Evolutionary conservation across 2,113 vertebrate genomes (phyloP).

Genomic region (Synchiropus splendidus): DNA sequence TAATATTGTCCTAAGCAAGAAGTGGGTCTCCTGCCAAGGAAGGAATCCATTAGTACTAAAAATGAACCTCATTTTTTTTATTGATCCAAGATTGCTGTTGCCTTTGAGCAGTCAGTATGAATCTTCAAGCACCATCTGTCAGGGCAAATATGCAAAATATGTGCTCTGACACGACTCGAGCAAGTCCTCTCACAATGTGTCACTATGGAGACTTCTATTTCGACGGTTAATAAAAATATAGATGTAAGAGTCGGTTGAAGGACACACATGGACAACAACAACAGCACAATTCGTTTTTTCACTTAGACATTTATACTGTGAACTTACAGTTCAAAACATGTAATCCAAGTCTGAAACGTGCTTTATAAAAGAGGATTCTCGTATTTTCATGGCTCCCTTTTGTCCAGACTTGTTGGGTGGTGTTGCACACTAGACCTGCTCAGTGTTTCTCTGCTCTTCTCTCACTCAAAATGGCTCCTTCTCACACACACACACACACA

Average conservation of each 20-base stretch:
- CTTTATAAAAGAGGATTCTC: slow-evolving; percentile 39
- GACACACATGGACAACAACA: slow-evolving; percentile 13
- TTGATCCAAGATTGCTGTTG: slow-evolving; percentile 29
- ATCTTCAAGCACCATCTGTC: slow-evolving; percentile 63
- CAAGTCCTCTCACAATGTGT: slow-evolving; percentile 38
- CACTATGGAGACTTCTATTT: slow-evolving; percentile 62
- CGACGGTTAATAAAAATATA: no score
- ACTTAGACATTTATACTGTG: slow-evolving; percentile 22
- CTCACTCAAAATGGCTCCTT: slow-evolving; percentile 73
- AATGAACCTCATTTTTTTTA: slow-evolving; percentile 34
- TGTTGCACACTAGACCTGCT: slow-evolving; percentile 29
- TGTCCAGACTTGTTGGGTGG: slow-evolving; percentile 41
- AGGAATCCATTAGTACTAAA: slow-evolving; percentile 57
- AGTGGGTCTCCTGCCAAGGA: slow-evolving; percentile 63
- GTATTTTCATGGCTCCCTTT: slow-evolving; percentile 43
- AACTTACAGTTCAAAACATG: slow-evolving; percentile 64
- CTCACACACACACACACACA: slow-evolving; percentile 38
- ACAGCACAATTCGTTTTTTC: slow-evolving; percentile 6
- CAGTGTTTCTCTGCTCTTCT: slow-evolving; percentile 60
- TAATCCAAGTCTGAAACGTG: slow-evolving; percentile 50
- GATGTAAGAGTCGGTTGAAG: slow-evolving; percentile 8
- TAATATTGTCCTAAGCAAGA: slow-evolving; percentile 57
- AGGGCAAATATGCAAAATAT: slow-evolving; percentile 61
- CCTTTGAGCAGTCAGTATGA: slow-evolving; percentile 55
- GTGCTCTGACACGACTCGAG: no score